phyloP scores from a whole-genome alignment of 2,797 vertebrate species.

The Meda fulgida region DNA sequence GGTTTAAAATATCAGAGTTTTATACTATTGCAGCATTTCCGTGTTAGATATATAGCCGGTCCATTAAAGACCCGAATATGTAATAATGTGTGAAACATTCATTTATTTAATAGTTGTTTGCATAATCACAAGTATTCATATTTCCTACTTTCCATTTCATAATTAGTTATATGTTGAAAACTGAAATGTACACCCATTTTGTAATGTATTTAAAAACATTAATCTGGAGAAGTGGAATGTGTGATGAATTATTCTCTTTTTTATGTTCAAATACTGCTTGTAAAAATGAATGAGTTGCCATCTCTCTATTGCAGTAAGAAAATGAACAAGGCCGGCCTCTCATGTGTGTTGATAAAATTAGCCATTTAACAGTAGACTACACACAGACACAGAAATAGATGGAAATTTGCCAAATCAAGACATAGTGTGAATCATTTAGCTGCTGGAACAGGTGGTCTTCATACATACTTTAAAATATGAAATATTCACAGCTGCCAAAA shows the following conservation, averaged over 20 bases:
- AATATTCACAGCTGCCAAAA: conserved; percentile 55
- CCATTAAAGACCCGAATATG: not conserved
- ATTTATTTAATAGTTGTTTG: not conserved
- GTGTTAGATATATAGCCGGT: too few relatives aligned
- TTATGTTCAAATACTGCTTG: not conserved
- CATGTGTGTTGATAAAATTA: conserved; percentile 20
- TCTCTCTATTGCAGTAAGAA: not conserved
- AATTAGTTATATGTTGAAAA: not conserved
- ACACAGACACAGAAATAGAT: conserved; percentile 35
- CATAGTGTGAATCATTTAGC: conserved; percentile 52
- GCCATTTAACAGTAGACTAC: conserved; percentile 5
- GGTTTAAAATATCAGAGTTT: too few relatives aligned
- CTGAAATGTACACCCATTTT: not conserved
- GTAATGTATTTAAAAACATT: not conserved
- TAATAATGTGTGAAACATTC: not conserved
- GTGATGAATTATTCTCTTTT: not conserved
- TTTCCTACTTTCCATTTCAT: not conserved
- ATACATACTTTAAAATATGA: conserved; percentile 60
- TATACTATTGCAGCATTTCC: too few relatives aligned
- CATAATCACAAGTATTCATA: not conserved
- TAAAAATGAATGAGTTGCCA: not conserved
- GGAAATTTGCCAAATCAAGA: conserved; percentile 45
- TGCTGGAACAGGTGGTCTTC: conserved; percentile 59
- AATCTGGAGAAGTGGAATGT: not conserved
- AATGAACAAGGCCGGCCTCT: not conserved